These are phyloP conservation scores for Hylomyscus alleni DNA, from an alignment of 2,797 vertebrate species.

Conservation along the genomic window DNA sequence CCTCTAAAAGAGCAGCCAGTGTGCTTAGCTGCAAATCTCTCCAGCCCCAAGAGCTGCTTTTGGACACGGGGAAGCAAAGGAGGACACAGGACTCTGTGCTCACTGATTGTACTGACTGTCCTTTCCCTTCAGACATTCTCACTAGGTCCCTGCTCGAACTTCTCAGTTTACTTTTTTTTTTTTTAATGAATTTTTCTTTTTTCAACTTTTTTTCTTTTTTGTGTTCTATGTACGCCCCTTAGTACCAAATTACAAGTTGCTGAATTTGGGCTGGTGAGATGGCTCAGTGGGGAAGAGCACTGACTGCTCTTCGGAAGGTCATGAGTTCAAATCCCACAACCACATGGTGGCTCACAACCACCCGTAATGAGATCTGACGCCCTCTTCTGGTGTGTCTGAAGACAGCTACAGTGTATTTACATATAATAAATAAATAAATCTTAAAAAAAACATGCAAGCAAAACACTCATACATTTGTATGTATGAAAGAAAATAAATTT, in stretches of 20 bases:
- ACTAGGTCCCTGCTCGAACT: neutral
- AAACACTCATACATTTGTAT: too few species aligned
- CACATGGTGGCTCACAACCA: too few species aligned
- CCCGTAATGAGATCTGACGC: too few species aligned
- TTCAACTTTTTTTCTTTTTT: neutral
- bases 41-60: neutral
- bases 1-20: neutral
- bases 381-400: too few species aligned
- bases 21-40: neutral
- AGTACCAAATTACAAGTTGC: neutral
- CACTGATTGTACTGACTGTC: neutral
- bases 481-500: too few species aligned
- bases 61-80: neutral
- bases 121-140: neutral
- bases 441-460: too few species aligned
- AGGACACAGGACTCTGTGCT: neutral
- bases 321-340: too few species aligned
- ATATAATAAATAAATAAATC: too few species aligned
- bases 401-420: too few species aligned
- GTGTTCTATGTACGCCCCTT: neutral
- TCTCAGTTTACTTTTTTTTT: neutral
- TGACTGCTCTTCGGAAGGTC: too few species aligned
- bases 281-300: too few species aligned
- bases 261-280: too few species aligned
- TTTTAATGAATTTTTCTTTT: neutral